phyloP scores from a whole-genome alignment of 2,888 invertebrate genomes.

The Sphinx pinastri region DNA sequence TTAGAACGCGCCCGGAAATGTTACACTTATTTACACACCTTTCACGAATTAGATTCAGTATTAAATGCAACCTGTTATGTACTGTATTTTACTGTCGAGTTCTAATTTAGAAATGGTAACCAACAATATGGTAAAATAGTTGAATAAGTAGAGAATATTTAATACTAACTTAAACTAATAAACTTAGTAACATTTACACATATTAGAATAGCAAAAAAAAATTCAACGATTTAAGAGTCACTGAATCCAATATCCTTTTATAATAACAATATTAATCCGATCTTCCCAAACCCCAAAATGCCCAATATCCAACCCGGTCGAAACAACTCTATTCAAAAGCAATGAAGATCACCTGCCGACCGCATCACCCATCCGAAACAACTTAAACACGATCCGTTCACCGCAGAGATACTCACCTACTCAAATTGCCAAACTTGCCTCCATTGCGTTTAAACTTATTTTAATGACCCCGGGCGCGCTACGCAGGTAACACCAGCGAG shows the following conservation, averaged over 20 bases:
- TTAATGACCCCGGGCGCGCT: slow-evolving; percentile 2
- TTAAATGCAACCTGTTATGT: no score
- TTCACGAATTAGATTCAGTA: neutral
- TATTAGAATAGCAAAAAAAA: no score
- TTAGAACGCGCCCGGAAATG: neutral
- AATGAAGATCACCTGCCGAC: neutral
- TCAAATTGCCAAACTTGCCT: slow-evolving; percentile 18
- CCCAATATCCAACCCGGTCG: neutral
- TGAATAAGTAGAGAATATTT: no score
- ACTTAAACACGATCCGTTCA: slow-evolving; percentile 16
- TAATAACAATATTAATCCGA: no score
- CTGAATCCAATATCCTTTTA: neutral
- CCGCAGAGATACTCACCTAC: slow-evolving; percentile 2
- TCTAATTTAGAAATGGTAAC: no score
- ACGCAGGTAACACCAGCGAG: slow-evolving; percentile 14
- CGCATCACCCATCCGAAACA: slow-evolving; percentile 7
- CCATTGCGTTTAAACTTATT: slow-evolving; percentile 22
- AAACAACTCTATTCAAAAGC: neutral
- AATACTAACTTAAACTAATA: no score
- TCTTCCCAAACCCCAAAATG: neutral
- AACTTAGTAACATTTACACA: no score
- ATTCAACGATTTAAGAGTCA: neutral
- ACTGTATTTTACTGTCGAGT: no score
- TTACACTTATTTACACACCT: neutral
- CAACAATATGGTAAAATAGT: no score